Base-by-base conservation (phyloP, 2,113 vertebrate species). In the Limnothrissa miodon region DNA sequence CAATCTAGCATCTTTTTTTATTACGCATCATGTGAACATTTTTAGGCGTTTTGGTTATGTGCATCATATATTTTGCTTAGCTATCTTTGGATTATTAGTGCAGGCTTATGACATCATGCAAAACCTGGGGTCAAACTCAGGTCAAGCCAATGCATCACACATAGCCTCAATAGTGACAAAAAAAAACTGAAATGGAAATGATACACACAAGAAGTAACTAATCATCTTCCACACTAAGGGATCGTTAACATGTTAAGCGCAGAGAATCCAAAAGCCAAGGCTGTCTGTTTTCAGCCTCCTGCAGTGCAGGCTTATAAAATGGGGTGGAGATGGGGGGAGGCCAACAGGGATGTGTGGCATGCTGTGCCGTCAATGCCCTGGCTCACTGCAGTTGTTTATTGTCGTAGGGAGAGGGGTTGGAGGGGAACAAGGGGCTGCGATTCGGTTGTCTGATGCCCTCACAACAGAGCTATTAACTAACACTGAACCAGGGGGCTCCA, bases 401-500 rank as follows among this genome's bases (percentile, higher is more conserved):
- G 8, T 44, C 23, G 62, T 39, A 81, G 62, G 25, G 13, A n/a
- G n/a, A 42, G 33, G 59, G n/a, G 48, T 19, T 62, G 45, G 42
- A 15, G 21, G 78, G 39, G 5, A 42, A 45, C 29, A 48, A 66
- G 21, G 19, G 21, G 51, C 19, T 56, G 51, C 51, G 23, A 23
- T 56, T 21, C 44, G 84, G 36, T 81, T 89, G 82, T 62, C 45
- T 85, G 36, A 82, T 89, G 82, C 82, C 86, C 87, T 83, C 89
- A 84, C 85, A 87, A 89, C 86, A 87, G 62, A 91, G 82, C 87
- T 83, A 56, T 21, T 56, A 88, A 90, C 87, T 86, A 93, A 87
- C 48, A 86, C 86, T 91, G 90, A 90, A 91, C 89, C 92, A 86
- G 86, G 86, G 86, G 88, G 85, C 90, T 92, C 92, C 88, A 82